Evolutionary conservation across 2,888 invertebrate genomes (phyloP), one percentile per base, ranked within the genome.

Genomic region (Drosophila picticornis): DNA sequence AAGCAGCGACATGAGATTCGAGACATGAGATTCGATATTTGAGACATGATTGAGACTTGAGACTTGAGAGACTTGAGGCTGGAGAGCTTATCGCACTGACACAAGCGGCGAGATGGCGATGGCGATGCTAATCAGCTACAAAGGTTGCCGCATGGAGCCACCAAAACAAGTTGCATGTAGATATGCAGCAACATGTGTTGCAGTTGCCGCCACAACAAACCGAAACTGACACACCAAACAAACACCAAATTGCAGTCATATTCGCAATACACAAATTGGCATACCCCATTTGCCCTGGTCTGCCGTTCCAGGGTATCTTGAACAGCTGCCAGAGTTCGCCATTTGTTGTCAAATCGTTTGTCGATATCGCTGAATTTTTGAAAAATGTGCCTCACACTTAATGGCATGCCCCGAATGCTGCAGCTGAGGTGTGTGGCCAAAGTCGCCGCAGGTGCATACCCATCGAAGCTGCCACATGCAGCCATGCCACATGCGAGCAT

Each of bases 71-170:
- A 25, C 25, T 6, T 52, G 22, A 13, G 31, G 27, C 60, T n/a
- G 1, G 52, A 65, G 71, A 63, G 52, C 81, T 88, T 88, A 84
- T 84, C 88, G 81, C 64, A 40, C 65, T 68, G 86, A 88, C 88
- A 86, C 81, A 75, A 84, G 75, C 68, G 66, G 31, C 67, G 76
- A 80, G 79, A 70, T 78, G 64, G 56, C 59, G 69, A 70, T 86
- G 82, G 59, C 59, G 69, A 70, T 86, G 82, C 74, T 88, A 84
- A 86, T 88, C 89, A 84, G 81, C 77, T 66, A 76, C 84, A 77
- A 66, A 67, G 62, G 74, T 57, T 62, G 83, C 79, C 67, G 74
- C 83, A 77, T 75, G 79, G 72, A 72, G n/a, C 53, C 75, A 80
- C 71, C 77, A 71, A 60, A 59, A 69, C 85, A 72, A 72, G 75